Base-by-base conservation (phyloP, 2,797 vertebrate species). In the Odontamblyopus lacepedii region DNA sequence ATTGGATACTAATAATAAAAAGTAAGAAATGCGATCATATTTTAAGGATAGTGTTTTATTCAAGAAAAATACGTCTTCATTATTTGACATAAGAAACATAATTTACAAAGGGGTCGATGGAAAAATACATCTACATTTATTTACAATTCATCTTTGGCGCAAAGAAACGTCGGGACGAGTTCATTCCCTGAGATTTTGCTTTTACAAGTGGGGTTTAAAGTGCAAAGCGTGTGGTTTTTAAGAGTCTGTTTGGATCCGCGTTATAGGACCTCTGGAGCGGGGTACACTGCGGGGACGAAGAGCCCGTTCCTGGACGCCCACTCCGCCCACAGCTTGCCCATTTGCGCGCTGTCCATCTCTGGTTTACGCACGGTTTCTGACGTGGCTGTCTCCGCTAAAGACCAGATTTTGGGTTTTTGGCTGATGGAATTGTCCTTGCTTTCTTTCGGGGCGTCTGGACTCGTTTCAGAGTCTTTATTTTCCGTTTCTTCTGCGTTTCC, bases 381-480 rank as follows among this genome's bases (percentile, higher is more conserved):
- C 5, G 97, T 97, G 63, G 97, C 97, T 0, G 97, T 99, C 70
- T 98, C 97, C 0, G 97, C 97, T 80, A 99, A 85, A 18, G 97
- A 99, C 97, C 97, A 98, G 84, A 99, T 99, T 89, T 98, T 98
- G 65, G 97, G 96, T 78, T 98, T 98, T 65, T 94, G 94, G 61
- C 77, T 88, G 26, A 73, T 83, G 5, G 38, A 73, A 79, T 73
- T 92, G 41, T 89, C 92, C 86, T 94, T 94, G 75, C 77, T 92
- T 65, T 38, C 94, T 91, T 29, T 66, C 3, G 83, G 48, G 16
- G 69, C 75, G 3, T 80, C 69, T 0, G 78, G 53, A 5, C 74
- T 84, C 44, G 73, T 73, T 3, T 82, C 79, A 15, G 80, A 69
- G 71, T 86, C 81, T 0, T 63, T 72, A 75, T 74, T 83, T 48